Evolutionary conservation across 1,140 invertebrate species (phyloP).

Genomic region (Caerostris darwini): DNA sequence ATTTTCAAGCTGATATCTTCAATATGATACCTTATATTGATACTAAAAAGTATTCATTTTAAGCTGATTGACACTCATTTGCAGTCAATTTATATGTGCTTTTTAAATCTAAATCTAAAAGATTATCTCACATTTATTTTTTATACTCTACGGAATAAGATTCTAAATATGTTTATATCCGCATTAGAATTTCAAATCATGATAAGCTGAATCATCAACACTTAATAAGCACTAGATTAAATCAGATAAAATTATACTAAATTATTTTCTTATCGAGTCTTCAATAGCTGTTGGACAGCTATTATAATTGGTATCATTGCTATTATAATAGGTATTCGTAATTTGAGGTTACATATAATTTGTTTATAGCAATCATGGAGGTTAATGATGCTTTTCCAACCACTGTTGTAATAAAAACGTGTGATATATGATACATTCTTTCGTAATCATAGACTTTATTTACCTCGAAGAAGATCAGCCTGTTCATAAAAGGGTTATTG

Average conservation of each 20-base stretch:
- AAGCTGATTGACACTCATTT: no score
- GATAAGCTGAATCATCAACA: background rate
- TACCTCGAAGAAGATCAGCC: no score
- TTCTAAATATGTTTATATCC: background rate
- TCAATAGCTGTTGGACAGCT: background rate
- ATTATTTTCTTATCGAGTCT: background rate
- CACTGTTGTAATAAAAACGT: background rate
- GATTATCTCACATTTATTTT: no score
- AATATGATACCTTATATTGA: no score
- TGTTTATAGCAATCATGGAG: background rate
- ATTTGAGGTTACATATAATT: background rate
- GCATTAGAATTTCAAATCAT: background rate
- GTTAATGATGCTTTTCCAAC: background rate
- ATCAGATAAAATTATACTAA: background rate
- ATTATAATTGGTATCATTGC: background rate
- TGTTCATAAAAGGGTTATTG: no score
- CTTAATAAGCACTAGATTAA: background rate
- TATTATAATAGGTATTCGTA: background rate
- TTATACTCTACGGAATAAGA: no score
- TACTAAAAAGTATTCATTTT: no score
- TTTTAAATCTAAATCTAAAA: no score
- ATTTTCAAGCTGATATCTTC: no score
- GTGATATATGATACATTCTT: constrained; percentile 10
- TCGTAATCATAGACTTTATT: background rate
- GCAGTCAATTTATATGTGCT: no score